Evolutionary conservation across 2,113 vertebrate species (phyloP).

Genomic region (Poecilia latipinna): DNA sequence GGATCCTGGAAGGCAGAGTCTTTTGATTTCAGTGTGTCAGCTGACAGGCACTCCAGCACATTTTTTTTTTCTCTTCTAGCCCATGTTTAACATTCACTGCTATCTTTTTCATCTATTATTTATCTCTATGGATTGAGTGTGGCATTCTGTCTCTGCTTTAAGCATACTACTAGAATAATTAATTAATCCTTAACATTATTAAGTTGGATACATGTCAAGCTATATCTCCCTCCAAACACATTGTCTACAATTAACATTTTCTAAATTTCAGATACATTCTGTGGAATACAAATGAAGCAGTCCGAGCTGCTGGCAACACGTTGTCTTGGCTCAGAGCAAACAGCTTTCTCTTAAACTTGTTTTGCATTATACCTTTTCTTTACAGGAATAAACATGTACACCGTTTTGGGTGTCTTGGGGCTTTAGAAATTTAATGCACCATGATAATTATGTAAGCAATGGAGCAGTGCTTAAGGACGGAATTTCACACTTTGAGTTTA

Average conservation of each 20-base stretch:
- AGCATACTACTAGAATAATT: constrained; percentile 58
- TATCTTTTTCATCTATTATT: constrained; percentile 50
- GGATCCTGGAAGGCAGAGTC: constrained; percentile 47
- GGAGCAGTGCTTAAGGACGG: constrained; percentile 59
- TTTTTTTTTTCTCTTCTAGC: constrained; percentile 18
- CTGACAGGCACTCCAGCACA: constrained; percentile 29
- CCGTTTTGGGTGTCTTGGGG: constrained; percentile 53
- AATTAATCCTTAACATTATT: constrained; percentile 61
- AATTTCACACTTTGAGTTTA: constrained; percentile 75
- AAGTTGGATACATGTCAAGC: constrained; percentile 66
- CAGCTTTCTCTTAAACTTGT: constrained; percentile 53
- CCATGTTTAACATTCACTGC: constrained; percentile 51
- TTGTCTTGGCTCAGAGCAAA: constrained; percentile 43
- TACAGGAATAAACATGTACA: constrained; percentile 58
- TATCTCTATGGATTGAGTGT: constrained; percentile 43
- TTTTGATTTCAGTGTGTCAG: constrained; percentile 55
- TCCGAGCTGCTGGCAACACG: constrained; percentile 46
- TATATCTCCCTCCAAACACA: constrained; percentile 69
- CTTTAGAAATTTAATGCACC: constrained; percentile 72
- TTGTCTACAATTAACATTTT: constrained; percentile 74
- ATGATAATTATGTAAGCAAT: constrained; percentile 78
- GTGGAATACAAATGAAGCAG: constrained; percentile 72
- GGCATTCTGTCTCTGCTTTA: constrained; percentile 45
- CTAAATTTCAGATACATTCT: constrained; percentile 75
- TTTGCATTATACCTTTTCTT: constrained; percentile 62